phyloP scores from a whole-genome alignment of 2,113 vertebrate species.

The Cyanoderma ruficeps region DNA sequence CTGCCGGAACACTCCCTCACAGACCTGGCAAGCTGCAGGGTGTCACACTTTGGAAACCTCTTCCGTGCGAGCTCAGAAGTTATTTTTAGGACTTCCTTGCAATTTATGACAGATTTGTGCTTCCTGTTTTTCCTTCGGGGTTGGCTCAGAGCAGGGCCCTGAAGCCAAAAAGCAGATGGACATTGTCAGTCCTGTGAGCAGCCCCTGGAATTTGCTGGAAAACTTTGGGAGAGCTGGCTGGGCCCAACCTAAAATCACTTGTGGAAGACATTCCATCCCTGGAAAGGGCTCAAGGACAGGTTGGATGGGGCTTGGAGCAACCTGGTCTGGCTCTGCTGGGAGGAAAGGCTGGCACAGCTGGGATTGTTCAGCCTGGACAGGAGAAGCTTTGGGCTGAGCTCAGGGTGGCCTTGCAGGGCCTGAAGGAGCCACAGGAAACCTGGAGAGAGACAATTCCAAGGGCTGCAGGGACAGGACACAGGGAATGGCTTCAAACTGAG shows the following conservation, averaged over 20 bases:
- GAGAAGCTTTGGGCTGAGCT: neutral
- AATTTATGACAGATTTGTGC: neutral
- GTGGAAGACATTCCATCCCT: neutral
- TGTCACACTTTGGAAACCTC: neutral
- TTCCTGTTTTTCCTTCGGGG: slow-evolving; percentile 1
- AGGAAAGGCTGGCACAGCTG: neutral
- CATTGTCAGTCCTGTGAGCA: neutral
- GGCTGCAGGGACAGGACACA: too few relatives aligned
- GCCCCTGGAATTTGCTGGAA: neutral
- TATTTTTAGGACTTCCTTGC: neutral
- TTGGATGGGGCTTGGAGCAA: neutral
- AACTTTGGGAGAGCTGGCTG: neutral
- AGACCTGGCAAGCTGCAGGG: neutral
- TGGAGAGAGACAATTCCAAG: too few relatives aligned
- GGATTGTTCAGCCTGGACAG: neutral
- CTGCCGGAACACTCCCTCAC: neutral
- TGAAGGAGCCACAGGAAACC: neutral
- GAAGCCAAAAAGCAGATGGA: neutral
- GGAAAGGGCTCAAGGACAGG: neutral
- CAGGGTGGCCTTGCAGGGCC: neutral
- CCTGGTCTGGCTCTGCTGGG: neutral
- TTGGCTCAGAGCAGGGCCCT: neutral
- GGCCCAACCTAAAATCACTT: neutral
- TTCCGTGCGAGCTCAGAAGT: neutral
- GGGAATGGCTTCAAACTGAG: too few relatives aligned